Conservation (phyloP, 2,113 vertebrate genomes). For the Phylloscopus whistleri region DNA sequence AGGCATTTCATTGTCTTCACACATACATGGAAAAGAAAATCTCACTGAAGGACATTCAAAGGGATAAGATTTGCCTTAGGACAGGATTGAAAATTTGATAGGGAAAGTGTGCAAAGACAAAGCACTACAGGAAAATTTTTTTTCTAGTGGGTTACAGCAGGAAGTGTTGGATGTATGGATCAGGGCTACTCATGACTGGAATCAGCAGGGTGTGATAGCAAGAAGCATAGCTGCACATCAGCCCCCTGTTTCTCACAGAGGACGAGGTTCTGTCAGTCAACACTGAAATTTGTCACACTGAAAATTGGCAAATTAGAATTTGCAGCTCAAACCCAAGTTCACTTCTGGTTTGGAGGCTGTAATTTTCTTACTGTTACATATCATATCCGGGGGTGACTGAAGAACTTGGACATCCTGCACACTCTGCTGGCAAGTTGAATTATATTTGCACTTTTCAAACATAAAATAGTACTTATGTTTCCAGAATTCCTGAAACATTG, state of each 20-base stretch:
- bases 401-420: background rate
- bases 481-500: background rate
- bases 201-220: background rate
- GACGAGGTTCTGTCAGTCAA: background rate
- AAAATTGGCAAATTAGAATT: background rate
- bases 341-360: background rate
- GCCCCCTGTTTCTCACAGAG: background rate
- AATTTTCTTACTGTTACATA: background rate
- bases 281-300: background rate
- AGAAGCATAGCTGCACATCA: background rate
- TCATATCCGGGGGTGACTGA: background rate
- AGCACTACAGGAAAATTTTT: background rate
- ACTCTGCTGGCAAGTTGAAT: background rate
- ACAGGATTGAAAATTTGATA: background rate
- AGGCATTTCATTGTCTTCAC: background rate
- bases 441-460: background rate
- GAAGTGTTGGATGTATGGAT: background rate
- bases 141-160: background rate
- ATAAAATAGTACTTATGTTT: background rate
- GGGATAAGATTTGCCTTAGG: background rate
- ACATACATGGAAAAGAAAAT: background rate
- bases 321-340: background rate
- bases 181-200: background rate
- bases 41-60: background rate
- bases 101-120: background rate